Base-by-base conservation (phyloP, 2,888 invertebrate genomes). In the Drosophila falleni region DNA sequence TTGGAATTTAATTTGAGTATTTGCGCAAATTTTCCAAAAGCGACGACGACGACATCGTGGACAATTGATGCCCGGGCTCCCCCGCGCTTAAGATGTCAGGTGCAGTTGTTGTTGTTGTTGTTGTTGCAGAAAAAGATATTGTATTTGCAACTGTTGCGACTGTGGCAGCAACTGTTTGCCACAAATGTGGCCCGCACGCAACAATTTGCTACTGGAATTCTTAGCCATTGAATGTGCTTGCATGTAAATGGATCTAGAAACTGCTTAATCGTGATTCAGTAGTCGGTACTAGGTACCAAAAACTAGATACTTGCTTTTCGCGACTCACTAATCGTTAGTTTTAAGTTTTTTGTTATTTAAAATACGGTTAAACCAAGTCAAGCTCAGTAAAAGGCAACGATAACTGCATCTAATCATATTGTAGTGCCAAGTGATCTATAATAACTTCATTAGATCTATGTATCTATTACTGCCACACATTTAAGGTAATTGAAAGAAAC, bases 1-100 rank as follows among this genome's bases (percentile, higher is more conserved):
- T 92, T 92, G 91, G 90, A 91, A 92, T 92, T 92, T 92, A 92
- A 92, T 92, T 92, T 92, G 90, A 91, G 91, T 88, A 89, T 87
- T 88, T 87, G 78, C 78, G 80, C 85, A 89, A 87, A 85, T 78
- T 80, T 71, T 78, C 77, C 77, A 78, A 81, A 80, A 78, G 74
- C 80, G 69, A 74, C 74, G 53, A 74, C 74, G 53, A 75, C 83
- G 69, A 86, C 83, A 77, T 84, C 84, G 84, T 89, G 87, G 87
- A 87, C 85, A 85, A 89, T 89, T 89, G 87, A 89, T 83, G 89
- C 81, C 67, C 65, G 58, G 35, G 83, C 81, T 71, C 87, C 84
- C 89, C 84, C 87, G 89, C 89, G 68, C 74, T 15, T 19, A 51
- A 58, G 66, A 71, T 83, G 89, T 73, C 87, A 89, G 89, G 84